Evolutionary conservation across 2,113 vertebrate species (phyloP).

Genomic region (Tupaia tana): DNA sequence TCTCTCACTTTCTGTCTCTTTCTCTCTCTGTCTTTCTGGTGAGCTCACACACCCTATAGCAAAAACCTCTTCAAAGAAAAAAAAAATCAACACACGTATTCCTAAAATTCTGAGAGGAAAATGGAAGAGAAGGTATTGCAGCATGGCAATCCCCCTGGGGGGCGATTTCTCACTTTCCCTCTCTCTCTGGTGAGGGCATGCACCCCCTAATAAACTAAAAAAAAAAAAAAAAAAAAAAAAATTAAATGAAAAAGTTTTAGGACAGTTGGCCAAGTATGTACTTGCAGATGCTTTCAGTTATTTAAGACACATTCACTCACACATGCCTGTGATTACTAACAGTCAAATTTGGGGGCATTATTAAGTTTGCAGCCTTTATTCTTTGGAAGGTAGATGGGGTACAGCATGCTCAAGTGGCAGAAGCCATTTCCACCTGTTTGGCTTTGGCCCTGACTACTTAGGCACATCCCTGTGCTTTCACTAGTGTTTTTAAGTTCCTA

Average conservation of each 20-base stretch:
- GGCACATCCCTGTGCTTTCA: background rate
- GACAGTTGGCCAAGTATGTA: background rate
- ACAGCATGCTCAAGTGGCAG: background rate
- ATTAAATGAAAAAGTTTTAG: slow-evolving; percentile 6
- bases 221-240: too few species aligned
- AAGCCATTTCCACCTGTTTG: background rate
- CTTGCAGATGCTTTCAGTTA: background rate
- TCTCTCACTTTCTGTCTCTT: too few species aligned
- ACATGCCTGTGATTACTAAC: background rate
- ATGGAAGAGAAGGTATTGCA: too few species aligned
- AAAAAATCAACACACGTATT: too few species aligned
- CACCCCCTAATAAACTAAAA: too few species aligned
- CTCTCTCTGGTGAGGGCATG: too few species aligned
- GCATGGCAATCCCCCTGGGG: too few species aligned
- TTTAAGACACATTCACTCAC: background rate
- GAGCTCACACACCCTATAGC: too few species aligned
- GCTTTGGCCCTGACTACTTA: background rate
- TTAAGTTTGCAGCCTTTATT: background rate
- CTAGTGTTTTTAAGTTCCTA: background rate
- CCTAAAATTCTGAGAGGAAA: too few species aligned
- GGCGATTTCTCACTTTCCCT: too few species aligned
- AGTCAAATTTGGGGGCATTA: background rate
- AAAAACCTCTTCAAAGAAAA: too few species aligned
- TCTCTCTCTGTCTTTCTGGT: too few species aligned
- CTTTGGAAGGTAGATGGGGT: background rate